Conservation (phyloP, 2,888 invertebrate species). For the Tillus elongatus region DNA sequence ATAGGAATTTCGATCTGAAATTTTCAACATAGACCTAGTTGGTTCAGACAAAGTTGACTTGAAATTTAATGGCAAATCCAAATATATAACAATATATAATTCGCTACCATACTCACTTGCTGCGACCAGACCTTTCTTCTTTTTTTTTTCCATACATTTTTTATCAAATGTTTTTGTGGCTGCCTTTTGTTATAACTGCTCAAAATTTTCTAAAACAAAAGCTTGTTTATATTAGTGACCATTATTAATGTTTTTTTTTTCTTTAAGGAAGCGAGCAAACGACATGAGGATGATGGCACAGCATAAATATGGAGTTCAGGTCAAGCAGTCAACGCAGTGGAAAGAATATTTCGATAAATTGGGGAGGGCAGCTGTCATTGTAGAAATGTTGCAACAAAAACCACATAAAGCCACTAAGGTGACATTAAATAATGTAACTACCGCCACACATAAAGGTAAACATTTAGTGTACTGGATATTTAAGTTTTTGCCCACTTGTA, state of each 20-base stretch:
- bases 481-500: background rate
- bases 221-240: too few species aligned
- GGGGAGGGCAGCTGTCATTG: constrained; percentile 55
- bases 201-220: too few species aligned
- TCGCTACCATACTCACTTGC: too few species aligned
- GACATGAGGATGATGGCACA: constrained; percentile 59
- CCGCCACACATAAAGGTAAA: constrained; percentile 28
- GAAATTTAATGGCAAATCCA: too few species aligned
- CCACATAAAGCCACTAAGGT: constrained; percentile 53
- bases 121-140: too few species aligned
- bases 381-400: constrained; percentile 61
- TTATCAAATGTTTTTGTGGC: too few species aligned
- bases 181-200: too few species aligned
- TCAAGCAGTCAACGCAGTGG: constrained; percentile 45
- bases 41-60: too few species aligned
- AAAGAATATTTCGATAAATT: constrained; percentile 50
- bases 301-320: constrained; percentile 56
- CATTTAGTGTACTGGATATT: constrained; percentile 7
- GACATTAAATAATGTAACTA: constrained; percentile 27
- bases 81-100: too few species aligned
- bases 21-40: too few species aligned
- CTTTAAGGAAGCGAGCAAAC: constrained; percentile 48
- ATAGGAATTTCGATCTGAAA: too few species aligned
- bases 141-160: too few species aligned
- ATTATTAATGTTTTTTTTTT: constrained; percentile 11